A percentile compares a stretch with the other conserved stretches of the same genome.
phyloP scores from a whole-genome alignment of 2,797 vertebrate genomes.

The Halcyon leucocephala region DNA sequence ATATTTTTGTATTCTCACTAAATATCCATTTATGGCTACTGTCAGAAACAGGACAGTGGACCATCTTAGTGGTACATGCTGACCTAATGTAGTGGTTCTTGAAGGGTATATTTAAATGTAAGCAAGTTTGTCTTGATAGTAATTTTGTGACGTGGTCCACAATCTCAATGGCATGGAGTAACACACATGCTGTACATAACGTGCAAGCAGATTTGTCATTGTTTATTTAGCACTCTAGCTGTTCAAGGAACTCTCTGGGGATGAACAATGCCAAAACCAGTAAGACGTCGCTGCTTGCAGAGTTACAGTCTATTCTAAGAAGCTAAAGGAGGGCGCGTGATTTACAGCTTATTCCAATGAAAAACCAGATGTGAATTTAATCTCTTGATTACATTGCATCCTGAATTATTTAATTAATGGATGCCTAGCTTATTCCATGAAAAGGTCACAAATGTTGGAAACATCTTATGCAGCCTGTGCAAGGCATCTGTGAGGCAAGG shows the following conservation, averaged over 20 bases:
- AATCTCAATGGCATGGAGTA: constrained; percentile 28
- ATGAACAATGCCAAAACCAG: constrained; percentile 45
- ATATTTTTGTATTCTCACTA: neutral
- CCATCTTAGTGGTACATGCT: constrained; percentile 1
- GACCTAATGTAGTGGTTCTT: neutral
- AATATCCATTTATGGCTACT: constrained; percentile 40
- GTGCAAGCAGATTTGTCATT: constrained; percentile 67
- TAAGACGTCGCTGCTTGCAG: neutral
- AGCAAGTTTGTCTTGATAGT: constrained; percentile 51
- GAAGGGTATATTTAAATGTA: neutral
- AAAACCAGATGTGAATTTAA: constrained; percentile 69
- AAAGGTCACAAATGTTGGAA: constrained; percentile 60
- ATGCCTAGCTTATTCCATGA: constrained; percentile 57
- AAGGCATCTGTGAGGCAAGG: neutral
- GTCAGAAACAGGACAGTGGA: neutral
- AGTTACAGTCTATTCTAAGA: constrained; percentile 25
- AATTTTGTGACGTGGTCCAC: constrained; percentile 35
- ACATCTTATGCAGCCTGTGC: neutral
- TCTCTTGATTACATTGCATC: constrained; percentile 72
- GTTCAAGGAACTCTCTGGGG: constrained; percentile 51
- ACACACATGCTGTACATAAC: constrained; percentile 55
- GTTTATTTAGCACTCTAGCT: constrained; percentile 67
- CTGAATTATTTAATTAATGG: constrained; percentile 71
- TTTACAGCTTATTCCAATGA: constrained; percentile 55
- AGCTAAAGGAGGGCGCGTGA: constrained; percentile 51